Evolutionary conservation across 2,888 invertebrate species (phyloP), one percentile per base, ranked within the genome.

Genomic region (Apamea crenata): DNA sequence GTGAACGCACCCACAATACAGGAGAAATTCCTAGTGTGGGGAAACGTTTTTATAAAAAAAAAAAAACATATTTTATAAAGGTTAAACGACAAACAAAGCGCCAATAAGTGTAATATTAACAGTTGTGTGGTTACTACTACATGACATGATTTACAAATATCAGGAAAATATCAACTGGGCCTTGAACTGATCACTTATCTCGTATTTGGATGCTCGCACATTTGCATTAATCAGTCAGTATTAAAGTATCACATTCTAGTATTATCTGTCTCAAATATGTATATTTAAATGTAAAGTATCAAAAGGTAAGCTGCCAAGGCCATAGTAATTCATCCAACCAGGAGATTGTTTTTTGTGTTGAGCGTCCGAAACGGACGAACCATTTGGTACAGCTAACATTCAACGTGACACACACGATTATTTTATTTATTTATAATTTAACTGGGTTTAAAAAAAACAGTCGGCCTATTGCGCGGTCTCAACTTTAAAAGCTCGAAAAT

Each of bases 111-210:
- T 18, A 40, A 76, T 1, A 25, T 53, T 18, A 53, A 47, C 12
- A 61, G 18, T n/a, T n/a, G 16, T 5, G n/a, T 36, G n/a, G 14
- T 29, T 59, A 74, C 29, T 36, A 36, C 18, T 59, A 56, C 21
- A 65, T 53, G 16, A 44, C 53, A n/a, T 78, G n/a, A 63, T 40
- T 56, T 36, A 68, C 61, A 47, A 72, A 80, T 72, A 61, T 47
- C 80, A 67, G 32, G 25, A 63, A 36, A 78, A 70, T 78, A 69
- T 61, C 59, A 16, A 40, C 12, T 25, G 2, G 0, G 36, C 81
- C 81, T 72, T 85, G 80, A 82, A 71, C 72, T 63, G 47, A 25
- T 50, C 40, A 63, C 56, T 63, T 77, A 86, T 83, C 44, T 66
- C 10, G 18, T 53, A 66, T 76, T 65, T 71, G 10, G 67, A 68